Evolutionary conservation across 2,888 invertebrate genomes (phyloP).

Genomic region (Nemurella pictetii): DNA sequence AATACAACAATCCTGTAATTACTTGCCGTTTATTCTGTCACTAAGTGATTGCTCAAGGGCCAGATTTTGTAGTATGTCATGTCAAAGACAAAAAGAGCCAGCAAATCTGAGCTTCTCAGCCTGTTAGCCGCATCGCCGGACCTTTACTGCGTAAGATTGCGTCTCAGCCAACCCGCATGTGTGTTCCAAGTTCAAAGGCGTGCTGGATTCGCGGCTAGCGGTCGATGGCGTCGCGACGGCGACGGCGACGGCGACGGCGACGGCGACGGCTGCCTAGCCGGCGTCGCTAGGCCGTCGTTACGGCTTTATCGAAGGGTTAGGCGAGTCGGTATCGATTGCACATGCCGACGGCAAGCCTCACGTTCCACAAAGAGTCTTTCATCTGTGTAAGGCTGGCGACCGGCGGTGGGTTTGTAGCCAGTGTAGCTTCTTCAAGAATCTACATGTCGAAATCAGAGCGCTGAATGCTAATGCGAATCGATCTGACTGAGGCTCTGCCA

Average conservation of each 20-base stretch:
- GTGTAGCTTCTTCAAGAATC: not conserved
- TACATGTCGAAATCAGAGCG: not conserved
- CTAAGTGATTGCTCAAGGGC: no score
- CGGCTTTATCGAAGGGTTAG: not conserved
- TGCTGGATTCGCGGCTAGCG: not conserved
- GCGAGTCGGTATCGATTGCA: slow-evolving; percentile 1
- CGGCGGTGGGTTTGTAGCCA: no score
- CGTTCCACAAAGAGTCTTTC: not conserved
- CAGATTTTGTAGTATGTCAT: no score
- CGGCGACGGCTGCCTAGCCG: not conserved
- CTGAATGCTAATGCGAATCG: not conserved
- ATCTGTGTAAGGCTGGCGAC: not conserved
- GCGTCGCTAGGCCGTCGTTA: not conserved
- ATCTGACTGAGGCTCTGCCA: not conserved
- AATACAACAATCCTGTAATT: no score
- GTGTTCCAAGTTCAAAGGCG: not conserved
- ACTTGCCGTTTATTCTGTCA: no score
- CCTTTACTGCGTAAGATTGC: no score
- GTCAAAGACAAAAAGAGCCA: no score
- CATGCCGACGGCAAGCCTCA: not conserved
- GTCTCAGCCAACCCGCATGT: not conserved
- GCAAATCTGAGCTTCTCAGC: no score
- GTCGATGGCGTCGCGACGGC: slow-evolving; percentile 14
- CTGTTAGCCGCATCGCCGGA: no score
- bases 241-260: not conserved